Percentiles rank a stretch among this genome's conserved stretches.
Conservation (phyloP, 2,888 invertebrate genomes). For the Julus scandinavius region DNA sequence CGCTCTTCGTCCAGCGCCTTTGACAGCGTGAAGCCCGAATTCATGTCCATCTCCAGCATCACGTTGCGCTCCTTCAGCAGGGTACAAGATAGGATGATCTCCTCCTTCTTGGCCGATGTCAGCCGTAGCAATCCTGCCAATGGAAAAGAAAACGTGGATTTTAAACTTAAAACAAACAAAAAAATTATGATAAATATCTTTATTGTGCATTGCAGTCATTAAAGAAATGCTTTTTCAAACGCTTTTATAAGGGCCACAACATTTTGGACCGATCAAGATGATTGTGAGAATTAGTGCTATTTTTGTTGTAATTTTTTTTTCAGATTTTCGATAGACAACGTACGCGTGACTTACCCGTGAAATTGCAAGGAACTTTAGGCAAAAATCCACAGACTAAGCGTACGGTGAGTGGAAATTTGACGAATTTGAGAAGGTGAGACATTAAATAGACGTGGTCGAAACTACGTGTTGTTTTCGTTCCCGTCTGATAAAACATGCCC, state of each 20-base stretch:
- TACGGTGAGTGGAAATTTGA: conserved; percentile 72
- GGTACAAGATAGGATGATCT: conserved; percentile 75
- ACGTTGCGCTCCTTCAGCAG: conserved; percentile 67
- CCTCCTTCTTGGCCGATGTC: conserved; percentile 74
- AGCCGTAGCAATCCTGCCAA: conserved; percentile 71
- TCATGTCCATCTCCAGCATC: conserved; percentile 69
- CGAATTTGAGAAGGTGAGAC: conserved; percentile 71
- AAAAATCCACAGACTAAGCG: conserved; percentile 69
- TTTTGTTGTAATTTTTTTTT: too few relatives aligned
- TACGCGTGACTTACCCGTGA: conserved; percentile 71
- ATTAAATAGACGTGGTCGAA: conserved; percentile 68
- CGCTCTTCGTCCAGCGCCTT: conserved; percentile 73
- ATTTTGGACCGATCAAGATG: too few relatives aligned
- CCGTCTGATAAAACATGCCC: conserved; percentile 78
- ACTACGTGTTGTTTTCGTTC: conserved; percentile 70
- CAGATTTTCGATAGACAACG: too few relatives aligned
- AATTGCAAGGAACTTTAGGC: conserved; percentile 67
- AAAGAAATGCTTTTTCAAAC: too few relatives aligned
- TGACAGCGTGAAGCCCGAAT: conserved; percentile 71
- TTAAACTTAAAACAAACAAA: background rate
- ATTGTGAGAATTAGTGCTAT: too few relatives aligned
- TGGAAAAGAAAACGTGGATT: background rate
- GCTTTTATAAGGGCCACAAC: too few relatives aligned
- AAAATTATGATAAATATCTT: too few relatives aligned
- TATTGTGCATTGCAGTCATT: too few relatives aligned